phyloP scores from a whole-genome alignment of 2,797 vertebrate genomes.

The Micromesistius poutassou region DNA sequence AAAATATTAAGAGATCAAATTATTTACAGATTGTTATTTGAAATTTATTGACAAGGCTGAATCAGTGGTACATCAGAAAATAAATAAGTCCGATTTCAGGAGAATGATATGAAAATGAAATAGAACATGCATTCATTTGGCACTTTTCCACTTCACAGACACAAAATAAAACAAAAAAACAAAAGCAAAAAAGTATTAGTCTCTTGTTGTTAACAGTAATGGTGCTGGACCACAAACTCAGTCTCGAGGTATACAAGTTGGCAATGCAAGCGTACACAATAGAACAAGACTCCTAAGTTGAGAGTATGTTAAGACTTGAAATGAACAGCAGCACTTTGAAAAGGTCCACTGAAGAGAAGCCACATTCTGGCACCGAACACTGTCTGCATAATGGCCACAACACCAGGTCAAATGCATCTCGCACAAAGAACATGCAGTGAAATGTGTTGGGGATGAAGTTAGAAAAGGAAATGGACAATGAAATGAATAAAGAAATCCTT shows the following conservation, averaged over 20 bases:
- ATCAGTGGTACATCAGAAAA: constrained; percentile 33
- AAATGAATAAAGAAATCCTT: neutral
- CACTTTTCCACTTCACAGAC: constrained; percentile 43
- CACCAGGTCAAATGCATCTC: constrained; percentile 10
- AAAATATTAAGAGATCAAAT: neutral
- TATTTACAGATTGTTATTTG: constrained; percentile 30
- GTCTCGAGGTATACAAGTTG: constrained; percentile 60
- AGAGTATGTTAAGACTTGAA: constrained; percentile 36
- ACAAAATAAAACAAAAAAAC: constrained; percentile 28
- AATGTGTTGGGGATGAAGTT: neutral
- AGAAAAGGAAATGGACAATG: neutral
- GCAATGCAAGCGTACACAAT: constrained; percentile 35
- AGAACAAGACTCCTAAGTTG: neutral
- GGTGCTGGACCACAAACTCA: constrained; percentile 18
- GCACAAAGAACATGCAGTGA: constrained; percentile 21
- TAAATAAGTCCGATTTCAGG: constrained; percentile 33
- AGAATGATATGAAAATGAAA: constrained; percentile 24
- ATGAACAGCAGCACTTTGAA: constrained; percentile 39
- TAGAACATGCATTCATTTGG: constrained; percentile 48
- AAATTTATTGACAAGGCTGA: constrained; percentile 48
- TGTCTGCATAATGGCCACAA: constrained; percentile 13
- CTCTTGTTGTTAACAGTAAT: constrained; percentile 27
- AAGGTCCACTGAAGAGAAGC: constrained; percentile 22
- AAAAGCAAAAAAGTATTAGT: constrained; percentile 34
- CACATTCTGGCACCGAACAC: constrained; percentile 19